Evolutionary conservation across 2,797 vertebrate species (phyloP).

Genomic region (Taeniopygia guttata): DNA sequence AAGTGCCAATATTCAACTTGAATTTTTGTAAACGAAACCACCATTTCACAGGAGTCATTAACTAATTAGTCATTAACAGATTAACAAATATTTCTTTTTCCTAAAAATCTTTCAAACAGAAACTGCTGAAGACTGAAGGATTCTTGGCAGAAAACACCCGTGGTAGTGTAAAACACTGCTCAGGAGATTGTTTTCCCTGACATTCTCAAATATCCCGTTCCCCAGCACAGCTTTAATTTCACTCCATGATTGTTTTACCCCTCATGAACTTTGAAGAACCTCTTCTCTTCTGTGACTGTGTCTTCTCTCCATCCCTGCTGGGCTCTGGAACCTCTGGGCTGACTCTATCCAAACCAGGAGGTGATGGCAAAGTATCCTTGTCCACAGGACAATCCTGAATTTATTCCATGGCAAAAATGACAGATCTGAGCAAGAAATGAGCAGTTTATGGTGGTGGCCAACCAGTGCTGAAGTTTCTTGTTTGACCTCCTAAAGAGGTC

Average conservation of each 20-base stretch:
- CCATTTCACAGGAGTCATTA: neutral
- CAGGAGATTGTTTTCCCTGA: conserved; percentile 15
- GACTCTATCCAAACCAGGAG: neutral
- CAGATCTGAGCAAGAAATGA: neutral
- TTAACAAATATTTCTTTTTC: neutral
- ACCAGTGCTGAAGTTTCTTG: neutral
- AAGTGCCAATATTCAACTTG: neutral
- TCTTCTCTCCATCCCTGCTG: neutral
- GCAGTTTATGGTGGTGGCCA: neutral
- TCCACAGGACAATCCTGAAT: neutral
- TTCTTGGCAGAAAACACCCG: neutral
- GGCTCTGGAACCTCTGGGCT: neutral
- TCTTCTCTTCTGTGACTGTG: neutral
- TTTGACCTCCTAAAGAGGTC: neutral
- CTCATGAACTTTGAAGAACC: conserved; percentile 20
- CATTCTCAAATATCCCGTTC: conserved; percentile 17
- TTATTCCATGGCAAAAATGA: neutral
- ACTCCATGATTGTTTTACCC: neutral
- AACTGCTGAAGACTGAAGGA: neutral
- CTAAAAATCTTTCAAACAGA: neutral
- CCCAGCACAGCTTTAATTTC: conserved; percentile 58
- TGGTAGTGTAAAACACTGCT: neutral
- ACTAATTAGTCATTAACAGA: neutral
- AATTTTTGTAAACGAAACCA: neutral
- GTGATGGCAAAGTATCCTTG: neutral